These are phyloP conservation scores for Ginglymostoma cirratum DNA, from an alignment of 2,113 vertebrate genomes.

Conservation along the genomic window DNA sequence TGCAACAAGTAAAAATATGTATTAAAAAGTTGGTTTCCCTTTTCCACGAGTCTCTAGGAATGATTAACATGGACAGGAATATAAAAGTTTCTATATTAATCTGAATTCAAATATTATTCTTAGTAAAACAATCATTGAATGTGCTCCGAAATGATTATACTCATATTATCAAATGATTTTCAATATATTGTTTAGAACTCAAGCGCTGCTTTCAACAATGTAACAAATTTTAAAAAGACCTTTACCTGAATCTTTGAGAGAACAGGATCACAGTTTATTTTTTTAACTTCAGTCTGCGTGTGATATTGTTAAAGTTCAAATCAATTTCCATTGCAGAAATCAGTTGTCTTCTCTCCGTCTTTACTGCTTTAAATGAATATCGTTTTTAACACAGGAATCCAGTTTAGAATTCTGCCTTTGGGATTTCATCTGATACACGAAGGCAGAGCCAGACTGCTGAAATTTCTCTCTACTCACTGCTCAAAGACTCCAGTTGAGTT, in stretches of 20 bases:
- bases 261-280: slow-evolving; percentile 14
- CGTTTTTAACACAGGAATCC: not conserved
- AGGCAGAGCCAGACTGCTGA: not conserved
- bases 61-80: not conserved
- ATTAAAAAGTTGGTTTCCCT: not conserved
- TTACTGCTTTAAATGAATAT: not conserved
- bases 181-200: not conserved
- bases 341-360: not conserved
- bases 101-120: not conserved
- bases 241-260: slow-evolving; percentile 8
- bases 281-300: slow-evolving; percentile 12
- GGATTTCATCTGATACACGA: not conserved
- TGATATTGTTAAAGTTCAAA: not conserved
- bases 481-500: not conserved
- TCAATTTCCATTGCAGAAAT: slow-evolving; percentile 29
- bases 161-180: not conserved
- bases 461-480: not conserved
- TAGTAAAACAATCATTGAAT: not conserved
- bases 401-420: slow-evolving; percentile 1
- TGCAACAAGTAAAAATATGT: not conserved
- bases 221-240: not conserved
- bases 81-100: not conserved
- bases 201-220: not conserved
- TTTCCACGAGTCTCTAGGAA: not conserved
- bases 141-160: not conserved